Conservation (phyloP, 2,888 invertebrate species). For the Cryptus armator region DNA sequence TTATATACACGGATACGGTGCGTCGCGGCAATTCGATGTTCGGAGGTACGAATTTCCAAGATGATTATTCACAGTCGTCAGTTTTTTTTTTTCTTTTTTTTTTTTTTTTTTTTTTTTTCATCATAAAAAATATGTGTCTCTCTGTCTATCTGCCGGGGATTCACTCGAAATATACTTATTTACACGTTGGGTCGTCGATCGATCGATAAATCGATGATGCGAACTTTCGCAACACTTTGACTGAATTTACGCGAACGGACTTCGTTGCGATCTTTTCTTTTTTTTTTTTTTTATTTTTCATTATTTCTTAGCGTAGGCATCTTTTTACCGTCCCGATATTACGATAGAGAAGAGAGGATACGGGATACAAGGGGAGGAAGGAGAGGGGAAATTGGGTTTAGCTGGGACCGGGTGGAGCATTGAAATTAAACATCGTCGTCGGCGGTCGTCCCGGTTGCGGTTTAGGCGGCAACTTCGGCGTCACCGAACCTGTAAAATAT, state of each 20-base stretch:
- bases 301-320: constrained; percentile 7
- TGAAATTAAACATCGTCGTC: constrained; percentile 84
- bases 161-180: constrained; percentile 49
- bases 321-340: constrained; percentile 14
- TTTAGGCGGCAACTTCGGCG: constrained; percentile 83
- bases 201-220: constrained; percentile 22
- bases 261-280: constrained; percentile 48
- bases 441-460: constrained; percentile 83
- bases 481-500: constrained; percentile 79
- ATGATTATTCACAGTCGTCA: constrained; percentile 46
- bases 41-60: constrained; percentile 43
- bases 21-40: constrained; percentile 27
- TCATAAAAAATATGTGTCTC: constrained; percentile 64
- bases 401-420: constrained; percentile 82
- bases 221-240: constrained; percentile 24
- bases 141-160: constrained; percentile 7
- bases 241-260: constrained; percentile 40
- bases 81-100: neutral
- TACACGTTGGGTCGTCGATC: constrained; percentile 26
- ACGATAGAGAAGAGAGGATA: constrained; percentile 27
- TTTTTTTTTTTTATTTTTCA: constrained; percentile 3
- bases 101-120: constrained; percentile 34
- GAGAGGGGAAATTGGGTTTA: constrained; percentile 70
- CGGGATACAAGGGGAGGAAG: neutral
- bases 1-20: constrained; percentile 46